Evolutionary conservation across 1,140 invertebrate species (phyloP).

Genomic region (Whitmania pigra): DNA sequence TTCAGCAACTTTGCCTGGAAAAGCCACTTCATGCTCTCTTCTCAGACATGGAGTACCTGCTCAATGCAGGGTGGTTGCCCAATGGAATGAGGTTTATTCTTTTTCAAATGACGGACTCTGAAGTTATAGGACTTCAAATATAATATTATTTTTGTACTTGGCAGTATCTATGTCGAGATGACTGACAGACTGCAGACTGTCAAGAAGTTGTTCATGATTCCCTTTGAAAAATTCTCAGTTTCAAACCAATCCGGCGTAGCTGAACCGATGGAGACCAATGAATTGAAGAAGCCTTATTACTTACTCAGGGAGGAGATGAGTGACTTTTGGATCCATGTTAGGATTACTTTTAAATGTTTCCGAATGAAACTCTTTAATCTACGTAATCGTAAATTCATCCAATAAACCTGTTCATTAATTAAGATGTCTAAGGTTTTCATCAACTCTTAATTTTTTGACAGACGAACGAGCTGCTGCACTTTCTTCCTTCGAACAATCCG

Average conservation of each 20-base stretch:
- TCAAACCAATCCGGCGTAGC: background rate
- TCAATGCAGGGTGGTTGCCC: conserved; percentile 81
- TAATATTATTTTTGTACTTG: background rate
- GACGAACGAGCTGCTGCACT: too few relatives aligned
- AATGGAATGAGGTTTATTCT: conserved; percentile 62
- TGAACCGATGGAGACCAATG: too few relatives aligned
- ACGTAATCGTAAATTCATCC: too few relatives aligned
- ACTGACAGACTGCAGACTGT: conserved; percentile 11
- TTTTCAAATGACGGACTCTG: conserved; percentile 39
- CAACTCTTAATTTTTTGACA: too few relatives aligned
- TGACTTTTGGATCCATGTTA: too few relatives aligned
- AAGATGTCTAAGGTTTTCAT: too few relatives aligned
- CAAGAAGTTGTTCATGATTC: conserved; percentile 9
- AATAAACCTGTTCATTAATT: too few relatives aligned
- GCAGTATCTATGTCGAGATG: conserved; percentile 3
- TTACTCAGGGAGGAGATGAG: too few relatives aligned
- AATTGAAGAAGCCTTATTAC: too few relatives aligned
- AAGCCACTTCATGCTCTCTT: conserved; percentile 49
- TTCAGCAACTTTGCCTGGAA: conserved; percentile 25
- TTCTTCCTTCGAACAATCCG: too few relatives aligned
- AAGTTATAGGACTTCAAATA: background rate
- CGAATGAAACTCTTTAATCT: too few relatives aligned
- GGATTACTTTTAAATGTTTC: too few relatives aligned
- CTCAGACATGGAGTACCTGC: conserved; percentile 83
- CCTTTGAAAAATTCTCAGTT: background rate